A percentile compares a stretch with the other conserved stretches of the same genome.
Evolutionary conservation across 2,888 invertebrate genomes (phyloP).

Genomic region (Ecliptopera silaceata): DNA sequence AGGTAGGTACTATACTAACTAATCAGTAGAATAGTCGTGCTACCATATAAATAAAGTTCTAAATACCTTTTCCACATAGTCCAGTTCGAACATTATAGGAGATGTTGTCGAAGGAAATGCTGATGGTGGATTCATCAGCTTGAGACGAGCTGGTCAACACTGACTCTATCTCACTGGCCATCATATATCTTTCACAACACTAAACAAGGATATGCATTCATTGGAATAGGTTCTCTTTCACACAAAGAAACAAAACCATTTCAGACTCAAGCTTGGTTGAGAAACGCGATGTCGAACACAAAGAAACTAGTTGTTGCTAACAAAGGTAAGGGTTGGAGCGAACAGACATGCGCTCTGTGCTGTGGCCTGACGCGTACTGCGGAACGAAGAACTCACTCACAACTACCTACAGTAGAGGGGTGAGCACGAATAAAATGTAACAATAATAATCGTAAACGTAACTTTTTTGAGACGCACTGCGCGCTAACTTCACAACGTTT

Average conservation of each 20-base stretch:
- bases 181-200: slow-evolving; percentile 53
- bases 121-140: slow-evolving; percentile 77
- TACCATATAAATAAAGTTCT: slow-evolving; percentile 24
- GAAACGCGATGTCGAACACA: slow-evolving; percentile 40
- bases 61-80: slow-evolving; percentile 79
- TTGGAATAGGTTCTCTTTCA: slow-evolving; percentile 31
- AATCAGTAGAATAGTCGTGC: slow-evolving; percentile 23
- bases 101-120: slow-evolving; percentile 86
- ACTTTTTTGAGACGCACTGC: too few species aligned
- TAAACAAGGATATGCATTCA: slow-evolving; percentile 49
- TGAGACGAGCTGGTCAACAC: slow-evolving; percentile 67
- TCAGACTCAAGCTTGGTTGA: neutral
- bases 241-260: slow-evolving; percentile 3
- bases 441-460: too few species aligned
- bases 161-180: slow-evolving; percentile 70
- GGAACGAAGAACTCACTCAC: too few species aligned
- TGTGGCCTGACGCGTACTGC: slow-evolving; percentile 44
- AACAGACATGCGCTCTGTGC: slow-evolving; percentile 48
- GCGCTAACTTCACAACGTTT: too few species aligned
- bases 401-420: too few species aligned
- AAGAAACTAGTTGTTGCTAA: slow-evolving; percentile 60
- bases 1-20: slow-evolving; percentile 19
- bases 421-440: slow-evolving; percentile 3
- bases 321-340: slow-evolving; percentile 53
- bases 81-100: slow-evolving; percentile 85